Conservation (phyloP, 2,797 vertebrate genomes). For the Sciurus carolinensis region DNA sequence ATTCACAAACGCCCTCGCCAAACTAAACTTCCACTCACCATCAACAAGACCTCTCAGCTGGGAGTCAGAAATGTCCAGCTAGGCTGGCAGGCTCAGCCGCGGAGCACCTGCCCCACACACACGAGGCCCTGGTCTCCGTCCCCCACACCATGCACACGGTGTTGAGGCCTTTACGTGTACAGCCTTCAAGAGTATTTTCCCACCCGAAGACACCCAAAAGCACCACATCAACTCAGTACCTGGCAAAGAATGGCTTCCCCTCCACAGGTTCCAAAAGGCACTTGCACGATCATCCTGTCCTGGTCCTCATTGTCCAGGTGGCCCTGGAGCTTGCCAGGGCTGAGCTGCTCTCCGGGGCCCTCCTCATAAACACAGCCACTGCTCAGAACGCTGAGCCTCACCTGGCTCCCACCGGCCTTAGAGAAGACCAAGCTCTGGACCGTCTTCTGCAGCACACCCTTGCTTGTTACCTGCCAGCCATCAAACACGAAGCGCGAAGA, state of each 20-base stretch:
- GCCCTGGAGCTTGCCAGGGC: conserved; percentile 88
- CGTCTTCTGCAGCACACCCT: conserved; percentile 68
- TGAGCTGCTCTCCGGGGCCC: conserved; percentile 80
- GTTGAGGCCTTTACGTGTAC: accelerated
- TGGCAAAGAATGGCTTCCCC: conserved; percentile 97
- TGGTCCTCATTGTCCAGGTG: conserved; percentile 88
- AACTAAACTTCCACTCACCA: background rate
- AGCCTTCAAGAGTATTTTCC: too few species aligned
- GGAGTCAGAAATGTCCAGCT: background rate
- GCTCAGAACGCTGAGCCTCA: conserved; percentile 90
- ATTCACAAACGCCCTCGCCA: background rate
- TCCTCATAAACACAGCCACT: conserved; percentile 90
- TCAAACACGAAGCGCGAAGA: conserved; percentile 91
- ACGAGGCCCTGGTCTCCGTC: background rate
- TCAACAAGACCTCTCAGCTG: background rate
- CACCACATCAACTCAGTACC: conserved; percentile 87
- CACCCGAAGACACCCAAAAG: background rate
- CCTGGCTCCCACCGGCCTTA: conserved; percentile 87
- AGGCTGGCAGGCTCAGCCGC: too few species aligned
- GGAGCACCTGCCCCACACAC: too few species aligned
- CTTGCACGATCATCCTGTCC: conserved; percentile 92
- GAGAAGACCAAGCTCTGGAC: conserved; percentile 91
- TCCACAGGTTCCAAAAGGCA: conserved; percentile 89
- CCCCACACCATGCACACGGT: background rate
- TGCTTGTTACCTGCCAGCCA: conserved; percentile 89